Conservation (phyloP, 2,888 invertebrate genomes). For the Gortyna flavago region DNA sequence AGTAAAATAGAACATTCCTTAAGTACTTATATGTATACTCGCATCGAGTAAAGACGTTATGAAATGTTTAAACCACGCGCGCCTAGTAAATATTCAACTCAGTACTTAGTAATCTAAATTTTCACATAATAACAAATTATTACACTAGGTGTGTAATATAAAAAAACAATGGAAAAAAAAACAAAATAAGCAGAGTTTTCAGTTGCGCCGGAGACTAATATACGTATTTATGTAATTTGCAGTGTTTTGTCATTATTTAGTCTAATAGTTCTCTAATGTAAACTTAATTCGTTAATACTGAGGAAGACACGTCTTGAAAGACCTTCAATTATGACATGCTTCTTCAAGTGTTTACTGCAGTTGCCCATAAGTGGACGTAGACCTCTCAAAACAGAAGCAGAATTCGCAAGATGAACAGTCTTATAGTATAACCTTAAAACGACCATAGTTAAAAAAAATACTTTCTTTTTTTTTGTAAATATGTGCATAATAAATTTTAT, state of each 20-base stretch:
- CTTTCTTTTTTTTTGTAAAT: background rate
- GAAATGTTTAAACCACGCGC: background rate
- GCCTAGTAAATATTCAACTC: constrained; percentile 12
- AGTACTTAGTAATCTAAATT: constrained; percentile 40
- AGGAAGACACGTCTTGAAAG: constrained; percentile 17
- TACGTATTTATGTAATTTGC: constrained; percentile 44
- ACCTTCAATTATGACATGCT: background rate
- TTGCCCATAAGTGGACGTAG: background rate
- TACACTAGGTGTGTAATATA: constrained; percentile 49
- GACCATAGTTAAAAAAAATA: too few relatives aligned
- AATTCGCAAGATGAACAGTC: background rate
- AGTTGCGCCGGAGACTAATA: constrained; percentile 26
- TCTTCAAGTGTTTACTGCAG: background rate
- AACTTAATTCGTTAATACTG: constrained; percentile 45
- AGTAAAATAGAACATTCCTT: background rate
- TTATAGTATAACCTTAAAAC: background rate
- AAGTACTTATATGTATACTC: background rate
- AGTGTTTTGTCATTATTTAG: constrained; percentile 35
- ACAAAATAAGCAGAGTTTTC: constrained; percentile 45
- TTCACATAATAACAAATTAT: constrained; percentile 56
- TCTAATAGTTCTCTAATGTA: constrained; percentile 49
- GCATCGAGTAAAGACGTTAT: background rate
- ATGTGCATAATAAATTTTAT: background rate
- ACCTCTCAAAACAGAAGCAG: background rate
- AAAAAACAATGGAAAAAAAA: constrained; percentile 43